Evolutionary conservation across 2,113 vertebrate species (phyloP).

Genomic region (Sciurus niger): DNA sequence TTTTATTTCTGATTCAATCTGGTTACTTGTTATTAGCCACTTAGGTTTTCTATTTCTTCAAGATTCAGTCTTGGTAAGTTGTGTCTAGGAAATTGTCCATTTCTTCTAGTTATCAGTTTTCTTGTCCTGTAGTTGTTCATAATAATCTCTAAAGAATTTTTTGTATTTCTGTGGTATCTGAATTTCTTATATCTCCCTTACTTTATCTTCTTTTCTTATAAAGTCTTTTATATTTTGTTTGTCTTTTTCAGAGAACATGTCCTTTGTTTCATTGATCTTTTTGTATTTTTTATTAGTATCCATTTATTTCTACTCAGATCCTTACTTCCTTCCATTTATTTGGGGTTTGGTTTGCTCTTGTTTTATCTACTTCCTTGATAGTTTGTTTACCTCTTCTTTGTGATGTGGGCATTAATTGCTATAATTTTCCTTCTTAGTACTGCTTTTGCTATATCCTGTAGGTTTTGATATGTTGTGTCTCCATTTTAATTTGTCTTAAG

Average conservation of each 20-base stretch:
- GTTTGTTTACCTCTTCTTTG: not conserved
- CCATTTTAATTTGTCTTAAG: not conserved
- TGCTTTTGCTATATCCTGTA: not conserved
- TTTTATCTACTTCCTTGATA: not conserved
- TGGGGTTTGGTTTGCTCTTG: not conserved
- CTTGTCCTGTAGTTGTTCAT: not conserved
- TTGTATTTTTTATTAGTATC: not conserved
- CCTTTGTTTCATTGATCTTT: not conserved
- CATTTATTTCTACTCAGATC: not conserved
- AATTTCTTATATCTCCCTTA: not conserved
- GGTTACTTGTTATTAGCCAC: not conserved
- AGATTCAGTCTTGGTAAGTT: not conserved
- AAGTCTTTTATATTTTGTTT: not conserved
- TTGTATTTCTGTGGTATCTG: not conserved
- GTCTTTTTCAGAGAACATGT: not conserved
- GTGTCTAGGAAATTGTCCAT: not conserved
- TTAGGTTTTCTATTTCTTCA: not conserved
- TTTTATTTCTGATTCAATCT: not conserved
- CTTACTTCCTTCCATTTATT: not conserved
- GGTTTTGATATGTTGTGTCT: not conserved
- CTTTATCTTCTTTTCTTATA: not conserved
- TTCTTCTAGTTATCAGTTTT: not conserved
- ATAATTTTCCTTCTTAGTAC: not conserved
- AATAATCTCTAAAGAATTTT: not conserved
- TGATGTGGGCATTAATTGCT: not conserved